Evolutionary conservation across 2,888 invertebrate species (phyloP).

Genomic region (Chrysolina americana): DNA sequence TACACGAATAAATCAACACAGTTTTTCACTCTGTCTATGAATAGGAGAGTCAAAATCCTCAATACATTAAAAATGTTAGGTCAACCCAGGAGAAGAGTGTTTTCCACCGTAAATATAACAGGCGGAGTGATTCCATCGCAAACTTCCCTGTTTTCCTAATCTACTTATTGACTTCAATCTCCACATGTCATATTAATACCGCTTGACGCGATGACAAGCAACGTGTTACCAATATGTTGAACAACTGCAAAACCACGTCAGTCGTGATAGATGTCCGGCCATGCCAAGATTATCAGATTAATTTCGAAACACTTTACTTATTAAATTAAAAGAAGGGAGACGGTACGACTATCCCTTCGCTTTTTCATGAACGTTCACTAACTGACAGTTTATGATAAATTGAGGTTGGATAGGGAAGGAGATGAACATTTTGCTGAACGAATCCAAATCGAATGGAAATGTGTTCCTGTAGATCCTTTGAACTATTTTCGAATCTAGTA

Average conservation of each 20-base stretch:
- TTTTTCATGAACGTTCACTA: slow-evolving; percentile 32
- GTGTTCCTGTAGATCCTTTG: background rate
- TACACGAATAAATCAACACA: too few species aligned
- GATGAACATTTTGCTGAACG: slow-evolving; percentile 13
- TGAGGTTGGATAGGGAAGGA: slow-evolving; percentile 18
- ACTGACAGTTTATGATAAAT: slow-evolving; percentile 41
- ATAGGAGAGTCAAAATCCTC: background rate
- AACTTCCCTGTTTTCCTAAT: slow-evolving; percentile 55
- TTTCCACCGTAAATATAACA: slow-evolving; percentile 22
- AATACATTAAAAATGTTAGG: background rate
- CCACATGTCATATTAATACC: slow-evolving; percentile 52
- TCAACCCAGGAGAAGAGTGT: background rate
- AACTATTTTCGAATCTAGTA: background rate
- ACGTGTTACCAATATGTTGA: slow-evolving; percentile 58
- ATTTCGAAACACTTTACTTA: slow-evolving; percentile 59
- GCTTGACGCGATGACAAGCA: slow-evolving; percentile 55
- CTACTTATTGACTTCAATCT: slow-evolving; percentile 55
- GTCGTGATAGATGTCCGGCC: slow-evolving; percentile 57
- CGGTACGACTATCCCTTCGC: slow-evolving; percentile 40
- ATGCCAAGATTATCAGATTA: slow-evolving; percentile 57
- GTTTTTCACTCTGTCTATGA: too few species aligned
- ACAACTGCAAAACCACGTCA: slow-evolving; percentile 57
- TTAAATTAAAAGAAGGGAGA: slow-evolving; percentile 57
- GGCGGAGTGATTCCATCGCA: slow-evolving; percentile 24
- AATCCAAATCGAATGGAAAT: slow-evolving; percentile 5